Percentiles rank a stretch among this genome's conserved stretches.
These are phyloP conservation scores for Ptychadena robeensis DNA, from an alignment of 2,797 vertebrate species.

Conservation along the genomic window DNA sequence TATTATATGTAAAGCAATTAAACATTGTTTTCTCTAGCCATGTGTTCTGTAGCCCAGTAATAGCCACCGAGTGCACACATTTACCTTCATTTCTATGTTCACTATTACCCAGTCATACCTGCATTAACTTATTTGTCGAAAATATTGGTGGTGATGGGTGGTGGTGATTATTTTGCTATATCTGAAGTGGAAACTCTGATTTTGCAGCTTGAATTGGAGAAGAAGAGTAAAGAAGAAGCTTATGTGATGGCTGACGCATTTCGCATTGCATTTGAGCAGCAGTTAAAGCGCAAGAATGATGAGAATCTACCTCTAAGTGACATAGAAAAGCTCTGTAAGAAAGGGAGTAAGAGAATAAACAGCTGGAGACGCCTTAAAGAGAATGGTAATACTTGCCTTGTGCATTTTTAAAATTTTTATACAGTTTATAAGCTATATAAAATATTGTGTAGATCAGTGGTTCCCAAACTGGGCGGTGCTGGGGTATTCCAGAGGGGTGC, in stretches of 20 bases:
- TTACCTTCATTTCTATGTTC: too few relatives aligned
- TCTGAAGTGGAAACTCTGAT: constrained; percentile 10
- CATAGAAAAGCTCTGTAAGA: constrained; percentile 69
- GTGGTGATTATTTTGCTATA: too few relatives aligned
- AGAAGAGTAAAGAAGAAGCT: constrained; percentile 85
- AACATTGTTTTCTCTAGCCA: too few relatives aligned
- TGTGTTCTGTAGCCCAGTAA: too few relatives aligned
- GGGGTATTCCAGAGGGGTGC: too few relatives aligned
- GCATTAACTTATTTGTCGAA: too few relatives aligned
- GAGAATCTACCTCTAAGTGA: constrained; percentile 80
- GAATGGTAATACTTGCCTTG: constrained; percentile 67
- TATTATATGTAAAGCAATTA: too few relatives aligned
- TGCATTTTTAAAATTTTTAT: not conserved
- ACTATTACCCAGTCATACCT: too few relatives aligned
- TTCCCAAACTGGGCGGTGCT: too few relatives aligned
- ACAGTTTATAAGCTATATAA: not conserved
- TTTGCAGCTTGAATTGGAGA: constrained; percentile 79
- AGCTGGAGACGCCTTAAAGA: constrained; percentile 73
- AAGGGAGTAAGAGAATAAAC: constrained; percentile 67
- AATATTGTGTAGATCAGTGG: not conserved
- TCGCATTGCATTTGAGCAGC: constrained; percentile 92
- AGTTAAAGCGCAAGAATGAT: constrained; percentile 84
- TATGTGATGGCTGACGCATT: constrained; percentile 87
- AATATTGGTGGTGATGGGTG: too few relatives aligned
- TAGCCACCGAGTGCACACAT: too few relatives aligned